Evolutionary conservation across 1,140 invertebrate species (phyloP), one percentile per base, ranked within the genome.

Genomic region (Cheumatopsyche charites): DNA sequence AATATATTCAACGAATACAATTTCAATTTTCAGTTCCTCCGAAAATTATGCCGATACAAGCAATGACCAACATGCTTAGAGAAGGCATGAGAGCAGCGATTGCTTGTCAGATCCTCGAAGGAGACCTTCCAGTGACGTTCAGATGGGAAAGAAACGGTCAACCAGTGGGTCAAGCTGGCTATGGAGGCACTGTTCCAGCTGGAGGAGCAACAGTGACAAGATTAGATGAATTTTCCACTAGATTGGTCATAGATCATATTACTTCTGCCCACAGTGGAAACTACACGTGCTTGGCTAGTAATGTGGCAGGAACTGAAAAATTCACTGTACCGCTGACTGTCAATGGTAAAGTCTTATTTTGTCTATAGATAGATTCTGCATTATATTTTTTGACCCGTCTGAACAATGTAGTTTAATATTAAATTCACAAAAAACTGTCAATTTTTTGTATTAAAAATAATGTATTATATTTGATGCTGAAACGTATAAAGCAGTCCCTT

Each of bases 11-110:
- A 47, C 4, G 13, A 47, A 47, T 47, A 47, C 12, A 5, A 42
- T 42, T 47, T 25, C 21, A 25, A 70, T 73, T 78, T 81, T 55
- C 88, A 95, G 93, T 94, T 79, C 92, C 92, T 67, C 94, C 93
- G 65, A 93, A 92, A 87, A 94, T 95, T 80, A 88, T 94, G 83
- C 92, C 92, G 21, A 94, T 93, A 76, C 89, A 93, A 83, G 90
- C 94, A 47, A 89, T 93, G 83, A 90, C 89, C 29, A 89, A 91
- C 78, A 84, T 92, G 77, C 83, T 95, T 65, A 87, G 92, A 68
- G 94, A 97, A 85, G 96, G 96, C 12, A 95, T 96, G 88, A 86
- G 95, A 70, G 93, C 94, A 9, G 94, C 94, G 25, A 93, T 98
- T 74, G 92, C 94, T 69, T 98, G 96, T 83, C 92, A 95, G 78